Evolutionary conservation across 2,888 invertebrate genomes (phyloP), one percentile per base, ranked within the genome.

Genomic region (Tachina lurida): DNA sequence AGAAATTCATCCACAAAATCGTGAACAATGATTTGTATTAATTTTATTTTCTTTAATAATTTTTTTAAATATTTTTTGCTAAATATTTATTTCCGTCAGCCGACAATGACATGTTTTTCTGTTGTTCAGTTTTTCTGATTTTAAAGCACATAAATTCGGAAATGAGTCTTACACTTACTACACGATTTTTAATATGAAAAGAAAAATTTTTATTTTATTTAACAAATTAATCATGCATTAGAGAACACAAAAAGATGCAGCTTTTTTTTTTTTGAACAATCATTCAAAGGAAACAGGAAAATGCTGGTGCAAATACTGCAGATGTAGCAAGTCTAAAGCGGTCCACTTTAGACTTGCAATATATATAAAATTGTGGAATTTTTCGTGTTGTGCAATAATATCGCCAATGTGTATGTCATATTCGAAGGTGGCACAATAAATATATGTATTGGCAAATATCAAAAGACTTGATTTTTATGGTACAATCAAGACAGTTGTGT

Each of bases 201-300:
- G 85, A 85, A 82, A 85, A 85, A 82, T 74, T 75, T 68, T 74
- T 71, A 52, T 78, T 85, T 82, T 68, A 85, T 85, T 81, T 70
- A 75, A 71, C 63, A 78, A 78, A 85, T 85, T 82, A 85, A 85
- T 85, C 85, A 84, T 76, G 75, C 67, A 76, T 84, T 71, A 10
- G 45, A 49, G 58, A 54, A 49, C 10, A 43, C 31, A 54, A 13
- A 49, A 49, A 62, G 45, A 62, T 73, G 49, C 70, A 75, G 47
- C 71, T 68, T 78, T 47, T 49, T 47, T 47, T 17, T n/a, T 2
- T 31, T 31, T 31, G 31, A 31, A 10, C 2, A 54, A 52, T 45
- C 52, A 74, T 63, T 49, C 47, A 62, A 58, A 39, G 10, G 1
- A 9, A 49, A 62, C 73, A 74, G 19, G 12, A 43, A 43, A 63